Conservation (phyloP, 2,888 invertebrate genomes). For the Ypsolopha scabrella region DNA sequence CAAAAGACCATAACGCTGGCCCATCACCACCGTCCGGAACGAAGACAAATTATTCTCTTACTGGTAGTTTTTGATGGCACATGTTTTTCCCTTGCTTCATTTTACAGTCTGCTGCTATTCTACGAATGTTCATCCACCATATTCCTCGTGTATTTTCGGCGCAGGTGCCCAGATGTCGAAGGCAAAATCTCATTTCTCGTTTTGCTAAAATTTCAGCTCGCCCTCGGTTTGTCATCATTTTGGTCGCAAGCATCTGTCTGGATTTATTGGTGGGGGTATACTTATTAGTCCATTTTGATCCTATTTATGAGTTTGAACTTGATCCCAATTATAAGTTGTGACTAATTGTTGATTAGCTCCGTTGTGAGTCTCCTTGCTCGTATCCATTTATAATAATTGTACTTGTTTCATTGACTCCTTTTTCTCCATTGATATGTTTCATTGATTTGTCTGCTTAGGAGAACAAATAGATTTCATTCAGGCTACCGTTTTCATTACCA, state of each 20-base stretch:
- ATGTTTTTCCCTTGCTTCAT: constrained; percentile 54
- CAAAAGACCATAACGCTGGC: constrained; percentile 38
- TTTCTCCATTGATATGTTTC: neutral
- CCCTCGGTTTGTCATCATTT: constrained; percentile 50
- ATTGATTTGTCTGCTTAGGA: neutral
- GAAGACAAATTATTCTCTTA: constrained; percentile 57
- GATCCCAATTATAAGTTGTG: constrained; percentile 48
- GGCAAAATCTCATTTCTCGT: constrained; percentile 19
- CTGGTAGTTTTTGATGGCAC: constrained; percentile 56
- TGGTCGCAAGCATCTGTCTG: constrained; percentile 37
- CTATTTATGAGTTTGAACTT: constrained; percentile 36
- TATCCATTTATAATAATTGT: neutral
- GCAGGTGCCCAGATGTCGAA: constrained; percentile 66
- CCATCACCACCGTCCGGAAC: constrained; percentile 43
- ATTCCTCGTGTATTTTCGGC: constrained; percentile 48
- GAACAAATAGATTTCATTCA: neutral
- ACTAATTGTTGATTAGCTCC: constrained; percentile 47
- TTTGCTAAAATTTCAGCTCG: constrained; percentile 38
- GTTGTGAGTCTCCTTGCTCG: constrained; percentile 36
- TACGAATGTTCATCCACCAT: constrained; percentile 60
- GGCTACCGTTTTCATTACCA: neutral
- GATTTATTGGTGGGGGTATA: constrained; percentile 38
- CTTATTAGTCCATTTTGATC: constrained; percentile 21
- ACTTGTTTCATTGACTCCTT: neutral
- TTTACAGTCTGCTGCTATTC: constrained; percentile 69